A percentile compares a stretch with the other conserved stretches of the same genome.
Conservation (phyloP, 2,888 invertebrate species). For the Cactoblastis cactorum region DNA sequence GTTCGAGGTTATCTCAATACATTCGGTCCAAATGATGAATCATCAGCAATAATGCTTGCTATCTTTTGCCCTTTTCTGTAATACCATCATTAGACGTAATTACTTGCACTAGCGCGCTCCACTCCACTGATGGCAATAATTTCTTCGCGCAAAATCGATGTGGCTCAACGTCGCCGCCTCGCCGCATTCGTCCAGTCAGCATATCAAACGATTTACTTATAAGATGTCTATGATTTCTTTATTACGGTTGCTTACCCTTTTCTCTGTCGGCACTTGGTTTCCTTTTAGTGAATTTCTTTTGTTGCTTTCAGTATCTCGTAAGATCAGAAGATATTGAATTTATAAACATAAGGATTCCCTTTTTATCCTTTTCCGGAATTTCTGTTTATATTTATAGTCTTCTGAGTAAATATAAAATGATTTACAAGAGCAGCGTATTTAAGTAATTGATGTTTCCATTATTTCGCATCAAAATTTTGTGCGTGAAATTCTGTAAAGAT, state of each 20-base stretch:
- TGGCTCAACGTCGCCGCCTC: conserved; percentile 31
- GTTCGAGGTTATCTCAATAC: conserved; percentile 21
- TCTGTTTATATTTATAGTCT: conserved; percentile 47
- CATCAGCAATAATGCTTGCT: conserved; percentile 34
- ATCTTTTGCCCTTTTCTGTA: conserved; percentile 41
- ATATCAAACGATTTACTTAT: conserved; percentile 66
- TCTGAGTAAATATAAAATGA: conserved; percentile 43
- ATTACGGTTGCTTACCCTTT: conserved; percentile 57
- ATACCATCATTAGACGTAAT: conserved; percentile 55
- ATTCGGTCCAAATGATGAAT: conserved; percentile 32
- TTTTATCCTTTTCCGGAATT: conserved; percentile 50
- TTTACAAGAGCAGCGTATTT: conserved; percentile 49
- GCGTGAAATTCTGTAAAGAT: conserved; percentile 39
- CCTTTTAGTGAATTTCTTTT: conserved; percentile 48
- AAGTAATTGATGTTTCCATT: conserved; percentile 48
- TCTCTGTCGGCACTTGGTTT: conserved; percentile 44
- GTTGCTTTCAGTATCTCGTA: conserved; percentile 43
- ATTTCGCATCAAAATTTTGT: conserved; percentile 21
- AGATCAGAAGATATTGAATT: conserved; percentile 69
- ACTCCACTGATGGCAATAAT: conserved; percentile 37
- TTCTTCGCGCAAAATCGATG: conserved; percentile 38
- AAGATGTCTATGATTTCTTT: conserved; percentile 66
- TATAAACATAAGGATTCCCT: conserved; percentile 62
- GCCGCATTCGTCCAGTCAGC: conserved; percentile 35
- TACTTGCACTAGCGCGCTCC: conserved; percentile 38